These are phyloP conservation scores for Platysternon megacephalum DNA, from an alignment of 2,113 vertebrate species.

Conservation along the genomic window DNA sequence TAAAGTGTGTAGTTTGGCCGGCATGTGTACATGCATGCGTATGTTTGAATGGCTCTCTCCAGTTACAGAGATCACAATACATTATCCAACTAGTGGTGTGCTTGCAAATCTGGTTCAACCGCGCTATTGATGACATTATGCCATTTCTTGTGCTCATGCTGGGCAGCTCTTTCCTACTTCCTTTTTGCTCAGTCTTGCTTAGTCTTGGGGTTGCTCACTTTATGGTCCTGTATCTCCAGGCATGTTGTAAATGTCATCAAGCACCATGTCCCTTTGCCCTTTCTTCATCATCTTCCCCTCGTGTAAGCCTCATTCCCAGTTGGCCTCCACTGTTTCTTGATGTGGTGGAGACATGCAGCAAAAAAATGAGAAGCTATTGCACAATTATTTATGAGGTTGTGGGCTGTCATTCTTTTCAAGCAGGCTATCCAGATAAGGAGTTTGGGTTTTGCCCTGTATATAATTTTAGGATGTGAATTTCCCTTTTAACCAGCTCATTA, in stretches of 20 bases:
- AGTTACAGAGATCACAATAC: neutral
- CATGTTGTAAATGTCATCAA: neutral
- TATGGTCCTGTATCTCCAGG: neutral
- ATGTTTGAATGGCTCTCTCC: neutral
- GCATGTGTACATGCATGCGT: neutral
- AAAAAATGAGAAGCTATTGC: slow-evolving; percentile 31
- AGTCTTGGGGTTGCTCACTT: neutral
- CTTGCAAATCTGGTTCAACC: neutral
- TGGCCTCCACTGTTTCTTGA: slow-evolving; percentile 9
- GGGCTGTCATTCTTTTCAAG: neutral
- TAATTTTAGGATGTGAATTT: neutral
- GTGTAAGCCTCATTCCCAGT: neutral
- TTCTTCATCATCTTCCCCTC: slow-evolving; percentile 23
- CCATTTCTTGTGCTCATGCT: neutral
- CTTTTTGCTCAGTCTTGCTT: neutral
- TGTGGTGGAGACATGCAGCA: slow-evolving; percentile 34
- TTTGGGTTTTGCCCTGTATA: neutral
- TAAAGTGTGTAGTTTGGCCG: neutral
- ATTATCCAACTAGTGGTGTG: neutral
- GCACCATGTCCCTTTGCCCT: neutral
- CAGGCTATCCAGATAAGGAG: neutral
- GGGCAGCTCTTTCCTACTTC: neutral
- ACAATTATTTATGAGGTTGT: neutral
- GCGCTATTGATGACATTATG: neutral
- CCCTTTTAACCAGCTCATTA: neutral